These are phyloP conservation scores for Brotula barbata DNA, from an alignment of 2,797 vertebrate genomes.

Conservation along the genomic window DNA sequence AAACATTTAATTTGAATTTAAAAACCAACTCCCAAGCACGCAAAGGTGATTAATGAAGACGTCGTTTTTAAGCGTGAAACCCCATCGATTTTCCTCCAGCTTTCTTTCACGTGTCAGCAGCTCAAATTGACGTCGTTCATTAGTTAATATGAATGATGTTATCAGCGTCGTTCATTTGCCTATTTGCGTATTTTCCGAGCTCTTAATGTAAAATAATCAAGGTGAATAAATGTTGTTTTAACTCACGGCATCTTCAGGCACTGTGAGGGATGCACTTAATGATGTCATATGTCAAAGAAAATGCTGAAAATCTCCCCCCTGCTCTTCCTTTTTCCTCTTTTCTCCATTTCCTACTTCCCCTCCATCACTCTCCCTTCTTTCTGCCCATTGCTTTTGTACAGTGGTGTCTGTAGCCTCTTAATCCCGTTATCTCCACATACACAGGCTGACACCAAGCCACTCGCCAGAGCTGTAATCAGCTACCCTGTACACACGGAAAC, in stretches of 20 bases:
- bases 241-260: too few species aligned
- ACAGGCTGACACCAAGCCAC: slow-evolving; percentile 74
- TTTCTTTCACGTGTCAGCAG: slow-evolving; percentile 8
- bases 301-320: slow-evolving; percentile 32
- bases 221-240: neutral
- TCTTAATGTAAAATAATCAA: neutral
- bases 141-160: neutral
- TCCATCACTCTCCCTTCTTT: slow-evolving; percentile 22
- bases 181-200: neutral
- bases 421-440: slow-evolving; percentile 79
- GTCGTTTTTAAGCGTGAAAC: neutral
- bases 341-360: neutral
- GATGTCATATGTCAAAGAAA: neutral
- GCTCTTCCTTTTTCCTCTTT: slow-evolving; percentile 22
- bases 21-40: neutral
- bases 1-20: neutral
- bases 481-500: slow-evolving; percentile 36
- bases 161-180: neutral
- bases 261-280: too few species aligned
- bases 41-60: slow-evolving; percentile 2
- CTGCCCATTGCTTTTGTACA: slow-evolving; percentile 64
- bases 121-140: neutral
- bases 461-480: slow-evolving; percentile 69
- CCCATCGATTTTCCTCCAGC: slow-evolving; percentile 15
- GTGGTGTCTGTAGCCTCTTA: slow-evolving; percentile 74